phyloP scores from a whole-genome alignment of 2,888 invertebrate genomes.

The Spodoptera littoralis region DNA sequence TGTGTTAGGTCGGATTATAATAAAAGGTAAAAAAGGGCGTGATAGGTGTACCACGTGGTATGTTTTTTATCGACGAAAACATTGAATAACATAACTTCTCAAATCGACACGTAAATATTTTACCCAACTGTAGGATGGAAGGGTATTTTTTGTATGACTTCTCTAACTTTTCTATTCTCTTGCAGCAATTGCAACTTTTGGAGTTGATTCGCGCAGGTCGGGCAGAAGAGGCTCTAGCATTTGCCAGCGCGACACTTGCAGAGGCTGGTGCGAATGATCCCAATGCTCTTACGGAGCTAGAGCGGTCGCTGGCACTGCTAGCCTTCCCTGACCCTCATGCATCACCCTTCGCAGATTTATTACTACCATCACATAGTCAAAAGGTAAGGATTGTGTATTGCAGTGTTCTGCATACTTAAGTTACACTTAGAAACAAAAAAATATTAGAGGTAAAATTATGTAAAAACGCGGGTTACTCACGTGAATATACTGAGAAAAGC shows the following conservation, averaged over 20 bases:
- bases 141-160: too few species aligned
- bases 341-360: slow-evolving; percentile 98
- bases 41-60: too few species aligned
- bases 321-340: slow-evolving; percentile 98
- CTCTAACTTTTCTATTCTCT: slow-evolving; percentile 26
- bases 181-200: slow-evolving; percentile 95
- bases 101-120: too few species aligned
- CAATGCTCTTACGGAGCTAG: slow-evolving; percentile 93
- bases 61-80: background rate
- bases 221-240: slow-evolving; percentile 96
- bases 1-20: too few species aligned
- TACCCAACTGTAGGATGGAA: too few species aligned
- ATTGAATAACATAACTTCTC: too few species aligned
- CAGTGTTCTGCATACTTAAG: too few species aligned
- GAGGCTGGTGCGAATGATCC: slow-evolving; percentile 96
- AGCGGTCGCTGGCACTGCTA: slow-evolving; percentile 97
- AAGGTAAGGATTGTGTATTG: slow-evolving; percentile 88
- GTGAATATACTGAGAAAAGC: too few species aligned
- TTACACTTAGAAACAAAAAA: too few species aligned
- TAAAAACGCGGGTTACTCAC: too few species aligned
- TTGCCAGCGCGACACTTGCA: slow-evolving; percentile 96
- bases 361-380: slow-evolving; percentile 97
- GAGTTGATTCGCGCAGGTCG: slow-evolving; percentile 95
- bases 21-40: too few species aligned
- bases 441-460: too few species aligned